Percentiles rank a stretch among this genome's conserved stretches.
Evolutionary conservation across 1,140 invertebrate species (phyloP).

Genomic region (Drosophila willistoni): DNA sequence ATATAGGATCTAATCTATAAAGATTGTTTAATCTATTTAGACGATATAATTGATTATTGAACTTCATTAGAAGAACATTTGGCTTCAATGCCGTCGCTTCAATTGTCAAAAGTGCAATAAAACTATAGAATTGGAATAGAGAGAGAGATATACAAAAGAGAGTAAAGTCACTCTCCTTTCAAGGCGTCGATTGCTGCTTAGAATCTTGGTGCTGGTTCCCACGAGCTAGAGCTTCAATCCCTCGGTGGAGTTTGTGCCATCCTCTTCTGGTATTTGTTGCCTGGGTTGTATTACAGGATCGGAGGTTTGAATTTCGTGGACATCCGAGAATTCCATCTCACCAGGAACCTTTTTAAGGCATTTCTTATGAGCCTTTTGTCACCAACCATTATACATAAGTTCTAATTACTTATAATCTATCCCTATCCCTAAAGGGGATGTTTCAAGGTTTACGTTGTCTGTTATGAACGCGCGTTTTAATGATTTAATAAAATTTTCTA

Average conservation of each 20-base stretch:
- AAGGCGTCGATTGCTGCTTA: not conserved
- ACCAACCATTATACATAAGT: too few relatives aligned
- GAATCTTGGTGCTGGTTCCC: not conserved
- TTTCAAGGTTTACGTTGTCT: too few relatives aligned
- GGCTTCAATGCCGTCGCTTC: not conserved
- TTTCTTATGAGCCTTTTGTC: not conserved
- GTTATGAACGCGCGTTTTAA: too few relatives aligned
- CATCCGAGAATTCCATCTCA: too few relatives aligned
- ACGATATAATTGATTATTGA: too few relatives aligned
- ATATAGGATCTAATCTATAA: too few relatives aligned
- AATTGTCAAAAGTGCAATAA: not conserved
- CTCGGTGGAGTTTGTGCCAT: not conserved
- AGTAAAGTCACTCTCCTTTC: not conserved
- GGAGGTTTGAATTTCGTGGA: not conserved
- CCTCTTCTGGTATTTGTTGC: not conserved
- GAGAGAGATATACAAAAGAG: not conserved
- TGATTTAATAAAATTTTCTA: too few relatives aligned
- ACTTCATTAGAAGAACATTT: too few relatives aligned
- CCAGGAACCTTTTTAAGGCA: too few relatives aligned
- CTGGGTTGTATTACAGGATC: not conserved
- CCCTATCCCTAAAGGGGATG: too few relatives aligned
- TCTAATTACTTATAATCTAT: too few relatives aligned
- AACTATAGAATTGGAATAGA: not conserved
- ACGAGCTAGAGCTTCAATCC: not conserved
- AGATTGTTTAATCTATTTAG: too few relatives aligned